Conservation (phyloP, 1,140 invertebrate genomes). For the Pteromalus puparum region DNA sequence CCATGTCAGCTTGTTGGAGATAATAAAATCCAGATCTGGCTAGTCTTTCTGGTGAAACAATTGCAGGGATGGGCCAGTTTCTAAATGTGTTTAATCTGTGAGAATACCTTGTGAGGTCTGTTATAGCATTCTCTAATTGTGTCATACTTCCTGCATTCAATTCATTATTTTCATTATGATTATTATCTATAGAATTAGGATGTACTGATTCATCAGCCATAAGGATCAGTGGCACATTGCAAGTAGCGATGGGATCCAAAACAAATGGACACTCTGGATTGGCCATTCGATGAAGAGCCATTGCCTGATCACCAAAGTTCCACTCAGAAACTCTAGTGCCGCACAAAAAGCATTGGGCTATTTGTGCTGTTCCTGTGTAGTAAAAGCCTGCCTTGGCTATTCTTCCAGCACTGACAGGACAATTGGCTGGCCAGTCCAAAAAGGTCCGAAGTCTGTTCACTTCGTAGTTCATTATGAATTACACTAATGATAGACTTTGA, state of each 20-base stretch:
- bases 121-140: background rate
- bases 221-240: conserved; percentile 78
- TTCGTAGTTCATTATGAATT: conserved; percentile 80
- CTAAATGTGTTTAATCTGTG: conserved; percentile 78
- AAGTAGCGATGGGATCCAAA: conserved; percentile 77
- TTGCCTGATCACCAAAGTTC: conserved; percentile 85
- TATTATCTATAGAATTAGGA: background rate
- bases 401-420: conserved; percentile 78
- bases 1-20: conserved; percentile 76
- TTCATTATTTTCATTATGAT: background rate
- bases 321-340: conserved; percentile 83
- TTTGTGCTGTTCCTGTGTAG: conserved; percentile 80
- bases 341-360: conserved; percentile 87
- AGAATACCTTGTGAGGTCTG: conserved; percentile 27
- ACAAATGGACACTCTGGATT: conserved; percentile 86
- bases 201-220: conserved; percentile 32
- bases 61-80: conserved; percentile 79
- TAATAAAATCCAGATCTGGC: conserved; percentile 91
- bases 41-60: conserved; percentile 81
- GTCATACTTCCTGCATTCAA: background rate
- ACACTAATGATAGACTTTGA: background rate
- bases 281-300: conserved; percentile 78
- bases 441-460: conserved; percentile 83
- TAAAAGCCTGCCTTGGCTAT: conserved; percentile 91
- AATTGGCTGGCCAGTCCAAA: conserved; percentile 82